A percentile compares a stretch with the other conserved stretches of the same genome.
Conservation (phyloP, 1,140 invertebrate species). For the Coptotermes formosanus region DNA sequence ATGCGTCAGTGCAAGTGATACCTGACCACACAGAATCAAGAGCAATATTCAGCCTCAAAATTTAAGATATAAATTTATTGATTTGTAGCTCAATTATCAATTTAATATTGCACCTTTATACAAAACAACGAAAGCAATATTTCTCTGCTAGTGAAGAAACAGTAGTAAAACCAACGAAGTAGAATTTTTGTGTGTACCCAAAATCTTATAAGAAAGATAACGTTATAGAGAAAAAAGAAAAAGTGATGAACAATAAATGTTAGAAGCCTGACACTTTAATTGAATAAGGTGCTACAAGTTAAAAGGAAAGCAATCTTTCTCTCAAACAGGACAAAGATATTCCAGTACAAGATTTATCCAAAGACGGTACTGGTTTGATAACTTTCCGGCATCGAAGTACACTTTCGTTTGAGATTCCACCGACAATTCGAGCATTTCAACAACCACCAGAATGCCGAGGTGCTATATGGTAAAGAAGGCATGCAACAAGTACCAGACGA, state of each 20-base stretch:
- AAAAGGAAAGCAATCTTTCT: not conserved
- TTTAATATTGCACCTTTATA: conserved; percentile 9
- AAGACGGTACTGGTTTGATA: not conserved
- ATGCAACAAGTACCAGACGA: conserved; percentile 53
- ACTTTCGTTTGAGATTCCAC: not conserved
- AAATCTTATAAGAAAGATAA: not conserved
- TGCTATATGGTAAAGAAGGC: conserved; percentile 59
- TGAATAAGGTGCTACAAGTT: not conserved
- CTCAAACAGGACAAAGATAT: not conserved
- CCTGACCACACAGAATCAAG: not conserved
- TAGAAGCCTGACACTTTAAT: not conserved
- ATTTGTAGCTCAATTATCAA: not conserved
- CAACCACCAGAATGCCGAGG: conserved; percentile 46
- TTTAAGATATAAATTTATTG: not conserved
- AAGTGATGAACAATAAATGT: not conserved
- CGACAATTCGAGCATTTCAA: not conserved
- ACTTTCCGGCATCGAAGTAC: not conserved
- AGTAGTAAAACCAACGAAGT: not conserved
- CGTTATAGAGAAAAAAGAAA: not conserved
- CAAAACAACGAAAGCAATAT: conserved; percentile 24
- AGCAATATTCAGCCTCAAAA: conserved; percentile 30
- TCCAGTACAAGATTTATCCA: not conserved
- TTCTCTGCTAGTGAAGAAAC: conserved; percentile 1
- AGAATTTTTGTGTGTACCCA: conserved; percentile 5
- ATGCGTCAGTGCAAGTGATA: conserved; percentile 3